A percentile compares a stretch with the other conserved stretches of the same genome.
Conservation (phyloP, 1,140 invertebrate genomes). For the Watersipora subatra region DNA sequence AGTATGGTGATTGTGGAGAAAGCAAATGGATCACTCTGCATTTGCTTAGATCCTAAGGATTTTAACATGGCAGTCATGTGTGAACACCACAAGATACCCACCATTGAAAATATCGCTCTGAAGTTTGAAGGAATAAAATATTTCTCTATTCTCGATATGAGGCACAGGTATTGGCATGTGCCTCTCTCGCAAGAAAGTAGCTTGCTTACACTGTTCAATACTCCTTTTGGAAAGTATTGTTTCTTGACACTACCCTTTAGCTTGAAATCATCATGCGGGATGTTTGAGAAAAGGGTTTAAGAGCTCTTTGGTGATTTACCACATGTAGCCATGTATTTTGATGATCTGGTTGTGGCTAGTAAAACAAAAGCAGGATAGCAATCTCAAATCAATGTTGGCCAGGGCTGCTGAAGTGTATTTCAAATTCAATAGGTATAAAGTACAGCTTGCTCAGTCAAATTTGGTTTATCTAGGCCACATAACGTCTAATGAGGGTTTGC, state of each 20-base stretch:
- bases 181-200: conserved; percentile 13
- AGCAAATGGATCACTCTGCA: too few species aligned
- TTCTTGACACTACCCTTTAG: conserved; percentile 19
- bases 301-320: conserved; percentile 22
- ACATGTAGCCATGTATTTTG: conserved; percentile 24
- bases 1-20: too few species aligned
- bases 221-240: conserved; percentile 18
- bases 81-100: conserved; percentile 11
- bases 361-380: conserved; percentile 19
- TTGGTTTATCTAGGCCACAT: conserved; percentile 20
- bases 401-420: not conserved
- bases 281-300: conserved; percentile 22
- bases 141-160: conserved; percentile 3
- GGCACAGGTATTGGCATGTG: conserved; percentile 11
- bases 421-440: not conserved
- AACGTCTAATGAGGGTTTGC: conserved; percentile 30
- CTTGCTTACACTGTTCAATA: conserved; percentile 17
- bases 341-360: conserved; percentile 29
- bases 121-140: conserved; percentile 8
- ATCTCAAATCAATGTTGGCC: not conserved
- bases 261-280: conserved; percentile 14
- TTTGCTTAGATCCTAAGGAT: too few species aligned
- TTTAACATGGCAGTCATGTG: not conserved
- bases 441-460: not conserved
- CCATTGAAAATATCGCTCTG: conserved; percentile 10